phyloP scores from a whole-genome alignment of 2,888 invertebrate genomes.

The Eilema caniola region DNA sequence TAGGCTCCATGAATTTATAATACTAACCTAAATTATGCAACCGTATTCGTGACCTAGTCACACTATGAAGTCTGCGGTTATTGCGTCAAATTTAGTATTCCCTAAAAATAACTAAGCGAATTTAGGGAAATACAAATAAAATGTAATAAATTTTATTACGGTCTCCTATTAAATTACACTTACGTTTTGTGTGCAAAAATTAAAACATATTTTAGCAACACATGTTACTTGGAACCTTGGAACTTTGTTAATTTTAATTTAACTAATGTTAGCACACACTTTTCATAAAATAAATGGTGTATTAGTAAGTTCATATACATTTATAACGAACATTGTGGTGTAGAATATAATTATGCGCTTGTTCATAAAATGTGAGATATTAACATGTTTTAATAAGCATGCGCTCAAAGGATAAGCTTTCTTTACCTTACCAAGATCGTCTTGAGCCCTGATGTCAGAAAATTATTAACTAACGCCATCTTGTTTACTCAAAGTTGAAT shows the following conservation, averaged over 20 bases:
- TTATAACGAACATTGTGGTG: not conserved
- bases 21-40: not conserved
- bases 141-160: too few relatives aligned
- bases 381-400: constrained; percentile 2
- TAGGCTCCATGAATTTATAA: not conserved
- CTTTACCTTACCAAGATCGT: constrained; percentile 1
- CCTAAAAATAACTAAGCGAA: too few relatives aligned
- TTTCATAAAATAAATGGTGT: not conserved
- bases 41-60: not conserved
- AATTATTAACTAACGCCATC: constrained; percentile 14
- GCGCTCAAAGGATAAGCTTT: constrained; percentile 11
- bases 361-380: not conserved
- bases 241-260: not conserved
- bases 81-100: not conserved
- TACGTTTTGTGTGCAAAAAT: not conserved
- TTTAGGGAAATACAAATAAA: too few relatives aligned
- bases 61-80: too few relatives aligned
- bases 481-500: not conserved
- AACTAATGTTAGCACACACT: not conserved
- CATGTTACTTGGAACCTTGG: not conserved
- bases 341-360: not conserved
- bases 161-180: too few relatives aligned
- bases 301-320: not conserved
- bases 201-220: too few relatives aligned
- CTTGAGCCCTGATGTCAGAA: constrained; percentile 6